Evolutionary conservation across 2,113 vertebrate genomes (phyloP), one percentile per base, ranked within the genome.

Genomic region (Aspiorhynchus laticeps): DNA sequence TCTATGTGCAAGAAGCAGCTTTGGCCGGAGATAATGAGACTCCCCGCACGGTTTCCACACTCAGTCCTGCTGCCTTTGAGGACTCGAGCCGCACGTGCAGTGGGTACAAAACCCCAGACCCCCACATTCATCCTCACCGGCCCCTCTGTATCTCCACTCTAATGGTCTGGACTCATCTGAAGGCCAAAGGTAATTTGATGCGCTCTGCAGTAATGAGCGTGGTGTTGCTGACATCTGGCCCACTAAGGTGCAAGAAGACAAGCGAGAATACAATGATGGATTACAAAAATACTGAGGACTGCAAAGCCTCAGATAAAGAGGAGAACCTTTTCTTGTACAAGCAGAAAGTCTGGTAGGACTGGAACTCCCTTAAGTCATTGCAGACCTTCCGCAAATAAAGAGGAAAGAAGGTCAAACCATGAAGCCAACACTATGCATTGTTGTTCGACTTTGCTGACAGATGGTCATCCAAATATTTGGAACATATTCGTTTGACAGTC

Each of bases 1-100:
- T 91, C 83, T 80, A 87, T 90, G 91, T 91, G 84, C 90, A 90
- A 83, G 59, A 84, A 69, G 69, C 4, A 91, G 90, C 90, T 76
- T 56, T 89, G 90, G 86, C 85, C 89, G 85, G 91, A 88, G 91
- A 91, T 94, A 95, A 94, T 93, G 94, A 91, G 85, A 86, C 86
- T 88, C 80, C 92, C 88, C 76, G 84, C 89, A 85, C 90, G 87
- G 83, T 81, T 86, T 87, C 77, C 77, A 28, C 85, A 90, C 85
- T 88, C 87, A 89, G 88, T 81, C 85, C 76, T 36, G 26, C 86
- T 79, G 90, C 87, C 87, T 92, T 78, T 82, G 89, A 91, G 88
- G 90, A 80, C 87, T 77, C 53, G 36, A 11, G n/a, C 85, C 80
- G 82, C 78, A 89, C 88, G 87, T 82, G 82, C 83, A 38, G 51